Conservation (phyloP, 2,797 vertebrate genomes). For the Schizopygopsis pylzovi region DNA sequence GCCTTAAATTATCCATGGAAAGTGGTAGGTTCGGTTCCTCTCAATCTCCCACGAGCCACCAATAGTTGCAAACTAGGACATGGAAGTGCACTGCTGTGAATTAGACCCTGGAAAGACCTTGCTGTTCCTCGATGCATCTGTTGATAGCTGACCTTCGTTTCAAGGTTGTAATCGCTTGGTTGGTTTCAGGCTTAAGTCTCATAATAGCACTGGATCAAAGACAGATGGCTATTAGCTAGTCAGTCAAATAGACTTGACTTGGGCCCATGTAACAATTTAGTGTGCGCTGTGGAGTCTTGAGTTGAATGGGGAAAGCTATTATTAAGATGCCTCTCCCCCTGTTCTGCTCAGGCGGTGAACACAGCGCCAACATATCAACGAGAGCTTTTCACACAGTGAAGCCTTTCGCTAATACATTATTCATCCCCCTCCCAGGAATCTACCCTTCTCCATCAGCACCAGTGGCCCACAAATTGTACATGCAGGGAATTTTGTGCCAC, state of each 20-base stretch:
- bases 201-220: constrained; percentile 24
- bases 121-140: background rate
- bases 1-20: constrained; percentile 15
- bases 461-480: constrained; percentile 49
- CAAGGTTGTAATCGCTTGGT: constrained; percentile 1
- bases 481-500: constrained; percentile 43
- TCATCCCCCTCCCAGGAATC: constrained; percentile 56
- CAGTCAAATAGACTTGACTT: constrained; percentile 41
- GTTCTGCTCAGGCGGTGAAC: constrained; percentile 29
- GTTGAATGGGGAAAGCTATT: constrained; percentile 47
- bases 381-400: constrained; percentile 42
- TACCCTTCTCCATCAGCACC: constrained; percentile 40
- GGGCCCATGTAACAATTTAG: constrained; percentile 57
- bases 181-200: constrained; percentile 25
- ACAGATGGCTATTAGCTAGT: constrained; percentile 53
- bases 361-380: constrained; percentile 47
- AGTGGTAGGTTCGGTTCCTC: background rate
- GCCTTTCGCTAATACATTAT: constrained; percentile 53
- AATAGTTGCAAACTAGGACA: background rate
- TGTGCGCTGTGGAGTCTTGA: constrained; percentile 24
- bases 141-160: background rate
- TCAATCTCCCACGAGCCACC: background rate
- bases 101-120: constrained; percentile 7
- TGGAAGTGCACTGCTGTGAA: background rate
- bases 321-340: constrained; percentile 54